Evolutionary conservation across 2,797 vertebrate species (phyloP).

Genomic region (Steatocranus sp.): DNA sequence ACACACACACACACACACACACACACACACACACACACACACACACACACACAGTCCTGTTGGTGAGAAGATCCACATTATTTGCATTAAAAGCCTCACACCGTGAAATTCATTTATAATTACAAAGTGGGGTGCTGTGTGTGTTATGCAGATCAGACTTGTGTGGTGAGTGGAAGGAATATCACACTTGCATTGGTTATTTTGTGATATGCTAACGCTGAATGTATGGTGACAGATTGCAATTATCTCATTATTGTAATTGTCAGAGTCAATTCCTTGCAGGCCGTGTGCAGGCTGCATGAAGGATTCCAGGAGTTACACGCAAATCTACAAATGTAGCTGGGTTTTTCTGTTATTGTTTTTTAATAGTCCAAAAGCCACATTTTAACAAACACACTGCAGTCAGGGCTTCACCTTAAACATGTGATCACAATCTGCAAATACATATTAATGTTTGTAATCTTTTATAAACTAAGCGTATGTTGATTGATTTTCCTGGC

Average conservation of each 20-base stretch:
- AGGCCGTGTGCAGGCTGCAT: slow-evolving; percentile 1
- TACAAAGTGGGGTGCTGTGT: slow-evolving; percentile 62
- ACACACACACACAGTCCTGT: slow-evolving; percentile 7
- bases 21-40: background rate
- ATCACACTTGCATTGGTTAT: slow-evolving; percentile 60
- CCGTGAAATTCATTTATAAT: slow-evolving; percentile 80
- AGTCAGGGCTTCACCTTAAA: background rate
- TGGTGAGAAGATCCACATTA: slow-evolving; percentile 67
- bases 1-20: slow-evolving; percentile 5
- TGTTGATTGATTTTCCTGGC: background rate
- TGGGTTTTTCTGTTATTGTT: background rate
- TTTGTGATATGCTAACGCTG: slow-evolving; percentile 71
- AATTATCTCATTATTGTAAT: slow-evolving; percentile 78
- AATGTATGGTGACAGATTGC: slow-evolving; percentile 76
- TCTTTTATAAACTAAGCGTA: background rate
- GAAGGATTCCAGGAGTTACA: background rate
- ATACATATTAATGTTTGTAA: background rate
- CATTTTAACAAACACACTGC: background rate
- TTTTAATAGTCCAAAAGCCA: background rate
- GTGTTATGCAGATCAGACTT: slow-evolving; percentile 66
- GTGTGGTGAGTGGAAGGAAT: slow-evolving; percentile 47
- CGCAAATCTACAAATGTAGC: background rate
- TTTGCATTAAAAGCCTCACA: slow-evolving; percentile 79
- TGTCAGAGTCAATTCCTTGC: slow-evolving; percentile 72
- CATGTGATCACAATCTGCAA: background rate